Base-by-base conservation (phyloP, 2,797 vertebrate genomes). In the Rhinoraja longicauda region DNA sequence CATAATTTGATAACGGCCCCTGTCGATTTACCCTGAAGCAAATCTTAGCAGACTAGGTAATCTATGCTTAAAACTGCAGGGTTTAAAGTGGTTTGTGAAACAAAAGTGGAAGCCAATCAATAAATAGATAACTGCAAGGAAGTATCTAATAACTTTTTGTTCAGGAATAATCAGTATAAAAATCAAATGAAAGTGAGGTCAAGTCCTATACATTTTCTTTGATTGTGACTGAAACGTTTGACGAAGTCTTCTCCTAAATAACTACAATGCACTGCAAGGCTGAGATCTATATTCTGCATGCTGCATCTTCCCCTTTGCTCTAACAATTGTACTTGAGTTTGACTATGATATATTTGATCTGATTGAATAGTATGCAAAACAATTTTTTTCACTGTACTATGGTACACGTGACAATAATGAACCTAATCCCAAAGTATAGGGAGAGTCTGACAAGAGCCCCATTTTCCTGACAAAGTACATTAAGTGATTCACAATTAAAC, bases 151-250 rank as follows among this genome's bases (percentile, higher is more conserved):
- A 82, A 82, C 45, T 6, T 88, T 64, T 64, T 88, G 59, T 29
- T 88, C n/a, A 64, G 84, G 32, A 88, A 88, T 64, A n/a, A 62
- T n/a, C 84, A 88, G 84, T 15, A 64, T 64, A 59, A 64, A 64
- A 88, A 57, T 3, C 15, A 86, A 32, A 29, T 13, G 62, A 62
- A n/a, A 32, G 9, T 84, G 53, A 32, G 15, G 29, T 88, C 59
- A 88, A 64, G 62, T n/a, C 62, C 9, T 57, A 57, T 10, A 82
- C 72, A 29, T 82, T 82, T 77, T 82, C 84, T 88, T 88, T 62
- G 29, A 82, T 24, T 82, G 45, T 4, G 12, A 57, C 39, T n/a
- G n/a, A 53, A 57, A 82, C 2, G 57, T 84, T 84, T 57, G 53
- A 84, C 29, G 67, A 90, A 70, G 90, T 64, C 62, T 73, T 72